A percentile compares a stretch with the other conserved stretches of the same genome.
Evolutionary conservation across 2,888 invertebrate species (phyloP).

Genomic region (Rotaria socialis): DNA sequence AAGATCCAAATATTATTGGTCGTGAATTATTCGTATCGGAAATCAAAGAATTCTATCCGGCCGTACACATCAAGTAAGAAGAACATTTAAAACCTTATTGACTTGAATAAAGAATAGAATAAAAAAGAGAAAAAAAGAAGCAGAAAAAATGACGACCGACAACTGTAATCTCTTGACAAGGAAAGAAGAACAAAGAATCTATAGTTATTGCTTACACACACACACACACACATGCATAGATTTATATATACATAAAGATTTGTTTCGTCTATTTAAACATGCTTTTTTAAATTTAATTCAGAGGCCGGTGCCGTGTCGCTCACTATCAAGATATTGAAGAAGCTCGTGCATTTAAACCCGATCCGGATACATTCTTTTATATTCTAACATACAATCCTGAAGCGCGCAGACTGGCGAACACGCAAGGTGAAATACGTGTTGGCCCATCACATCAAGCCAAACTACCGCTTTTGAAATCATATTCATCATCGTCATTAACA

Average conservation of each 20-base stretch:
- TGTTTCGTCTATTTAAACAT: conserved; percentile 21
- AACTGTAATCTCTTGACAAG: conserved; percentile 32
- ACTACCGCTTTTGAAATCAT: conserved; percentile 37
- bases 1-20: conserved; percentile 46
- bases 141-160: conserved; percentile 22
- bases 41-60: conserved; percentile 45
- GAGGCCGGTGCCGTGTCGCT: conserved; percentile 63
- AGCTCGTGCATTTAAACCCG: conserved; percentile 60
- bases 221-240: background rate
- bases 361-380: conserved; percentile 63
- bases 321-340: conserved; percentile 62
- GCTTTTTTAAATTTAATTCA: conserved; percentile 48
- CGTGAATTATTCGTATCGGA: conserved; percentile 47
- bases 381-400: conserved; percentile 64
- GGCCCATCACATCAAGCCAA: conserved; percentile 64
- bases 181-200: background rate
- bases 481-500: background rate
- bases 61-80: conserved; percentile 44
- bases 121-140: conserved; percentile 2
- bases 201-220: background rate
- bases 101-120: background rate
- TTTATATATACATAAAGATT: background rate
- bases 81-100: conserved; percentile 27
- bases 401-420: conserved; percentile 63
- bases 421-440: conserved; percentile 66